Percentiles rank a stretch among this genome's conserved stretches.
These are phyloP conservation scores for Drymodes brunneopygia DNA, from an alignment of 2,113 vertebrate genomes.

Conservation along the genomic window DNA sequence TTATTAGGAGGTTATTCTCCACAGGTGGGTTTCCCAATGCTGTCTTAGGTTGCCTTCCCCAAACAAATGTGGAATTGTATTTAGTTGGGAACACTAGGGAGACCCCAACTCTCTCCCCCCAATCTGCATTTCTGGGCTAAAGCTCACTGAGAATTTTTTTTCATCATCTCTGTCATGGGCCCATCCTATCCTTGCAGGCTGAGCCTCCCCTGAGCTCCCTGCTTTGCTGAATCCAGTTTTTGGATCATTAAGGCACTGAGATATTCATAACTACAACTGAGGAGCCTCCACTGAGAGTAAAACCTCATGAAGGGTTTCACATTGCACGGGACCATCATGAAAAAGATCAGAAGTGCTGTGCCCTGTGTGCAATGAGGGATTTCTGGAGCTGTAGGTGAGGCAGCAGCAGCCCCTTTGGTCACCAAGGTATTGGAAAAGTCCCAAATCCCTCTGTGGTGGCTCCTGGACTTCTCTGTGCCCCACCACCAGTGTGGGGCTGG, in stretches of 20 bases:
- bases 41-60: background rate
- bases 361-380: background rate
- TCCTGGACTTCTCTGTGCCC: background rate
- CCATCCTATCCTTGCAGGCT: background rate
- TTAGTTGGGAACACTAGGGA: background rate
- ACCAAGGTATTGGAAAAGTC: background rate
- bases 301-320: background rate
- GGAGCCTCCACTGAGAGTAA: background rate
- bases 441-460: background rate
- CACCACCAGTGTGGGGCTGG: background rate
- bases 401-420: background rate
- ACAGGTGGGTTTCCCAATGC: background rate
- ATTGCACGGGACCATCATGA: background rate
- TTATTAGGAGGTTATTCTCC: background rate
- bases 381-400: background rate
- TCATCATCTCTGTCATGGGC: background rate
- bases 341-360: background rate
- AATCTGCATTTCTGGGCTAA: background rate
- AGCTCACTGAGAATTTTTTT: background rate
- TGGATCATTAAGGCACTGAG: background rate
- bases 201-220: background rate
- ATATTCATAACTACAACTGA: background rate
- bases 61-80: background rate
- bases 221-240: background rate
- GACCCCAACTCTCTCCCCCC: accelerated